Percentiles rank a stretch among this genome's conserved stretches.
phyloP scores from a whole-genome alignment of 2,888 invertebrate species.

The Cecidostiba fungosa region DNA sequence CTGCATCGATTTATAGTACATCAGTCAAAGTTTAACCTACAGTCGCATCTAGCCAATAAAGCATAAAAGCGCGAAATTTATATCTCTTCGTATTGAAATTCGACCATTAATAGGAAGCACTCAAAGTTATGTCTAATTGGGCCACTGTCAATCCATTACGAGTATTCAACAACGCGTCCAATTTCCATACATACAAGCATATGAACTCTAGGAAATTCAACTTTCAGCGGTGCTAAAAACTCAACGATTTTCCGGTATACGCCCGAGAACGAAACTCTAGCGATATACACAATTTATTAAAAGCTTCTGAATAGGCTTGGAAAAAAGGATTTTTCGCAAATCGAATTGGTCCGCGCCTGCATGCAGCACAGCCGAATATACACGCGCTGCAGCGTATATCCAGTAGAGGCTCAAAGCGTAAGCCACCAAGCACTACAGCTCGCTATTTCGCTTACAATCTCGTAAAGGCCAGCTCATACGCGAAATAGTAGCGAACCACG shows the following conservation, averaged over 20 bases:
- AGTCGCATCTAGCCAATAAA: too few species aligned
- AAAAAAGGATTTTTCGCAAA: constrained; percentile 38
- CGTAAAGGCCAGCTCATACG: constrained; percentile 29
- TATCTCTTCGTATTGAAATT: too few species aligned
- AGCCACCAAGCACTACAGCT: constrained; percentile 10
- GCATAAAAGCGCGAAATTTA: too few species aligned
- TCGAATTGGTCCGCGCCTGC: constrained; percentile 17
- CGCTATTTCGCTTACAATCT: constrained; percentile 46
- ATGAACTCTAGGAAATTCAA: neutral
- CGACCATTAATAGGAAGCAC: too few species aligned
- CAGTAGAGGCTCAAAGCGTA: constrained; percentile 34
- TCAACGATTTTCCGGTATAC: neutral
- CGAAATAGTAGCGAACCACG: neutral
- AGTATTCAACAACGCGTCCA: neutral
- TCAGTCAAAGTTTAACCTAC: too few species aligned
- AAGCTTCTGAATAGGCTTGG: constrained; percentile 33
- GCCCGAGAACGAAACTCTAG: neutral
- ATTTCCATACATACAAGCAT: neutral
- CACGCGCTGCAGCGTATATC: neutral
- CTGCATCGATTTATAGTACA: too few species aligned
- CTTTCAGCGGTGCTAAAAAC: constrained; percentile 36
- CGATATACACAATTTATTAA: constrained; percentile 37
- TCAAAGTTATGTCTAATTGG: constrained; percentile 15
- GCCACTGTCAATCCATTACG: constrained; percentile 38
- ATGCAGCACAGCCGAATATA: neutral